Evolutionary conservation across 2,113 vertebrate genomes (phyloP).

Genomic region (Saccopteryx bilineata): DNA sequence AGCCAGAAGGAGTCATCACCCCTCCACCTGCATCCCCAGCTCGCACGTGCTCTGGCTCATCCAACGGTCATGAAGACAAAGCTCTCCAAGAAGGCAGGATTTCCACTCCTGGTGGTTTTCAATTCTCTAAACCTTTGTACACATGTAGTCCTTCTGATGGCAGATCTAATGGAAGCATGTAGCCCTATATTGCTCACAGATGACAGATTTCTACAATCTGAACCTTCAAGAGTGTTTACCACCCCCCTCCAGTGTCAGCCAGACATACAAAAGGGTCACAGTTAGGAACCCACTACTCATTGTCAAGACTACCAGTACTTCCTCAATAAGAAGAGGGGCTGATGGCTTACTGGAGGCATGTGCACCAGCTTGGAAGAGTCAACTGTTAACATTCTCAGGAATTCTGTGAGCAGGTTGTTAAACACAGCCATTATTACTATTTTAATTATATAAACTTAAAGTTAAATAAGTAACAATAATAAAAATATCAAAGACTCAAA

Average conservation of each 20-base stretch:
- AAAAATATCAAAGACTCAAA: slow-evolving; percentile 10
- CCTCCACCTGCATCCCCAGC: neutral
- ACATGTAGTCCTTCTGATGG: neutral
- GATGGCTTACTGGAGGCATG: neutral
- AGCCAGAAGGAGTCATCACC: neutral
- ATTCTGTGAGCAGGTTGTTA: neutral
- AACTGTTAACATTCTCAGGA: neutral
- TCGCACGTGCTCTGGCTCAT: neutral
- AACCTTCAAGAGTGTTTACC: neutral
- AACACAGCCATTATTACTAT: neutral
- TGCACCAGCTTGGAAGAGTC: neutral
- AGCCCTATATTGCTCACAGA: neutral
- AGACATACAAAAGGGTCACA: neutral
- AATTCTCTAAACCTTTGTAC: slow-evolving; percentile 1
- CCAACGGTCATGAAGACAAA: neutral
- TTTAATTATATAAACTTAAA: slow-evolving; percentile 28
- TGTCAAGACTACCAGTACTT: neutral
- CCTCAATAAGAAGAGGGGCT: neutral
- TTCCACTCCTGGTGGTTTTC: neutral
- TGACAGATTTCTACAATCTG: neutral
- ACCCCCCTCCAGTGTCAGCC: too few relatives aligned
- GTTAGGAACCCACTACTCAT: neutral
- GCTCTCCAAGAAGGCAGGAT: neutral
- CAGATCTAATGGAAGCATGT: neutral
- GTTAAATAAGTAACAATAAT: neutral